Conservation (phyloP, 2,888 invertebrate species). For the Ichneumon xanthorius region DNA sequence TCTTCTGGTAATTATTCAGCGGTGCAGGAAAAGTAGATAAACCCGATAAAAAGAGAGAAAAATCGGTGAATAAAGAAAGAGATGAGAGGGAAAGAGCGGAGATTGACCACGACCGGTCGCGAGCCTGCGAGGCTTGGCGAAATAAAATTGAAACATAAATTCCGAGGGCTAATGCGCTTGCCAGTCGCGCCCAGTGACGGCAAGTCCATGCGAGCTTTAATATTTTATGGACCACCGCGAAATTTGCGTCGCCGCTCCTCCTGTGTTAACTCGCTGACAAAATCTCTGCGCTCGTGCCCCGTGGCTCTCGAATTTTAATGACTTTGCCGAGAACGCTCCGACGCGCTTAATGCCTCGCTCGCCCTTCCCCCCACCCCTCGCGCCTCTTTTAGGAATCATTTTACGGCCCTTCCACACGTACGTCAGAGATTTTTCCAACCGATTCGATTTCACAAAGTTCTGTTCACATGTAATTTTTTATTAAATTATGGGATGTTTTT, state of each 20-base stretch:
- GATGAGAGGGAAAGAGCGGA: not conserved
- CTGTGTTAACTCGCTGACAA: slow-evolving; percentile 24
- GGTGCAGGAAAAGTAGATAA: not conserved
- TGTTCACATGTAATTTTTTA: not conserved
- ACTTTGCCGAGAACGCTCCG: slow-evolving; percentile 52
- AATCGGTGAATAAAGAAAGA: slow-evolving; percentile 18
- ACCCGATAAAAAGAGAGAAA: not conserved
- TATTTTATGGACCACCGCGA: slow-evolving; percentile 59
- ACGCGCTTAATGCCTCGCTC: not conserved
- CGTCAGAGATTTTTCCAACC: slow-evolving; percentile 23
- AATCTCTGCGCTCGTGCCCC: slow-evolving; percentile 38
- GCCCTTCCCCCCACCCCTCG: not conserved
- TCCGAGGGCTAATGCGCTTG: slow-evolving; percentile 63
- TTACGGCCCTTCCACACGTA: slow-evolving; percentile 20
- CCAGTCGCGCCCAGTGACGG: slow-evolving; percentile 58
- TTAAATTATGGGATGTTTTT: not conserved
- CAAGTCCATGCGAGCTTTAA: slow-evolving; percentile 41
- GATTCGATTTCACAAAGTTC: not conserved
- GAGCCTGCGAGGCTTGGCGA: not conserved
- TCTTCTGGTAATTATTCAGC: not conserved
- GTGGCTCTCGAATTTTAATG: slow-evolving; percentile 60
- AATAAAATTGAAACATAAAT: slow-evolving; percentile 69
- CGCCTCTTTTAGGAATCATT: slow-evolving; percentile 14
- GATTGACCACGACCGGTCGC: slow-evolving; percentile 43
- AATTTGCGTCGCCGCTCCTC: slow-evolving; percentile 52